Percentiles rank a stretch among this genome's conserved stretches.
Conservation (phyloP, 2,113 vertebrate genomes). For the Pseudonaja textilis region DNA sequence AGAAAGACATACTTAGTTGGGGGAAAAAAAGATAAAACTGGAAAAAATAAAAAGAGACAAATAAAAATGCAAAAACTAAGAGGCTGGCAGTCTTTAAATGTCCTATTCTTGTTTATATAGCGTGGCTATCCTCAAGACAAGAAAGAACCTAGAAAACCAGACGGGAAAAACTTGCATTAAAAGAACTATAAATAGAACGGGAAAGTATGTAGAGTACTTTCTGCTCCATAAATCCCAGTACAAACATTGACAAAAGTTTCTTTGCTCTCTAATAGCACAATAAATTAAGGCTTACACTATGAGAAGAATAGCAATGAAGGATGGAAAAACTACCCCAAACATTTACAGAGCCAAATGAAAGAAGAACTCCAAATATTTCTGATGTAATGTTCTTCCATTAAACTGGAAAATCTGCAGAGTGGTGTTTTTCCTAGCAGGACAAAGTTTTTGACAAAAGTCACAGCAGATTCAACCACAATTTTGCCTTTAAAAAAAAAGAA, state of each 20-base stretch:
- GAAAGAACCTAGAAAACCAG: not conserved
- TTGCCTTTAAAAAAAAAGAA: not conserved
- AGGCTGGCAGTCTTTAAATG: not conserved
- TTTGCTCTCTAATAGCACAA: not conserved
- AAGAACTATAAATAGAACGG: not conserved
- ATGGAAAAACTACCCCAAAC: not conserved
- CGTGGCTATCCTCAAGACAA: not conserved
- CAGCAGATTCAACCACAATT: not conserved
- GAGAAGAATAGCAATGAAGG: not conserved
- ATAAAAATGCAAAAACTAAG: not conserved
- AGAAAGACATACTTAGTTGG: not conserved
- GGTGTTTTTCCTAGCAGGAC: not conserved
- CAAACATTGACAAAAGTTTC: not conserved
- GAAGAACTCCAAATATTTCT: not conserved
- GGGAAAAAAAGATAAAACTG: not conserved
- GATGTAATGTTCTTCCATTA: not conserved
- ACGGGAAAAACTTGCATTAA: not conserved
- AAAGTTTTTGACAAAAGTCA: not conserved
- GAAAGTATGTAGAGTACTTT: not conserved
- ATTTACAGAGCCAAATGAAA: not conserved
- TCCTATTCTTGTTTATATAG: not conserved
- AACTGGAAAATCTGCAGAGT: not conserved
- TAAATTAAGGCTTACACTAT: not conserved
- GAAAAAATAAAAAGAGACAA: not conserved
- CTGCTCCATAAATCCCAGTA: not conserved